A percentile compares a stretch with the other conserved stretches of the same genome.
Conservation (phyloP, 1,140 invertebrate genomes). For the Phortica variegata region DNA sequence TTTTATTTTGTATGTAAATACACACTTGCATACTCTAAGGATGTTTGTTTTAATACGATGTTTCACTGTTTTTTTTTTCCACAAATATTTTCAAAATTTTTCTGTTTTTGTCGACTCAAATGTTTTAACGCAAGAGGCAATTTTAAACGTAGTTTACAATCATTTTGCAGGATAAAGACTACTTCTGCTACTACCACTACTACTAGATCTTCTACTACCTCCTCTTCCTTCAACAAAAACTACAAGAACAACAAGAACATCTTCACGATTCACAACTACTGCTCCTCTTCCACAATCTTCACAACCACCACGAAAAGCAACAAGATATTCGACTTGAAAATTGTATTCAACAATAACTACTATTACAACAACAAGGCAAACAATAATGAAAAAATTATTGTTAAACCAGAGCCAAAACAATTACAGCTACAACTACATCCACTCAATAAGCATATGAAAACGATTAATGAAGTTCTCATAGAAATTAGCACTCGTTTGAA, state of each 20-base stretch:
- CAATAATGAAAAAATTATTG: too few relatives aligned
- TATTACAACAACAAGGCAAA: constrained; percentile 7
- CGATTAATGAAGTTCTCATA: too few relatives aligned
- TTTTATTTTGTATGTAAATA: not conserved
- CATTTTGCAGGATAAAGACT: constrained; percentile 57
- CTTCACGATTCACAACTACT: constrained; percentile 49
- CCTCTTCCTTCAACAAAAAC: constrained; percentile 50
- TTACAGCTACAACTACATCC: too few relatives aligned
- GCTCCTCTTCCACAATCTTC: constrained; percentile 44
- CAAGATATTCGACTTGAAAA: not conserved
- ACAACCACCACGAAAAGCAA: constrained; percentile 14
- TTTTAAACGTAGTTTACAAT: constrained; percentile 57
- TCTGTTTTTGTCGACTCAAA: constrained; percentile 19
- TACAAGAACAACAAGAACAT: constrained; percentile 46
- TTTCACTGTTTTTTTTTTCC: constrained; percentile 39
- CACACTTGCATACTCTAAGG: not conserved
- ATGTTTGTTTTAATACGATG: constrained; percentile 10
- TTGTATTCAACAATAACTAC: too few relatives aligned
- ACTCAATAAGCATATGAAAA: too few relatives aligned
- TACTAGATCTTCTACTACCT: constrained; percentile 51
- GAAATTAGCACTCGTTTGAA: too few relatives aligned
- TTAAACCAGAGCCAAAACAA: too few relatives aligned
- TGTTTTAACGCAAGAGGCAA: constrained; percentile 28
- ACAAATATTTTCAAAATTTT: constrained; percentile 3
- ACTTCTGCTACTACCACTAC: constrained; percentile 52